phyloP scores from a whole-genome alignment of 2,113 vertebrate species.

The Centrocercus urophasianus region DNA sequence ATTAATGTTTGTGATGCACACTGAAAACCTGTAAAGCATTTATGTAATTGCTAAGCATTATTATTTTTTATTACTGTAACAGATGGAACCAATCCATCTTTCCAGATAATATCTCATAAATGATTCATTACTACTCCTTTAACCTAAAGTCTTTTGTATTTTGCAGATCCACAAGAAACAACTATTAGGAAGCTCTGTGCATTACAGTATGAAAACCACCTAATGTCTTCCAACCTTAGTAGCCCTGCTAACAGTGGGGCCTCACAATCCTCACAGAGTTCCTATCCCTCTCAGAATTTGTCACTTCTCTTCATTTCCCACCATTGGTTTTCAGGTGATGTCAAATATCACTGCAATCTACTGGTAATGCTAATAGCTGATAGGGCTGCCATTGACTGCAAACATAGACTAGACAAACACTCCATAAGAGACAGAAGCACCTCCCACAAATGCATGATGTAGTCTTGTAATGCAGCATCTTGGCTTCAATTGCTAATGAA shows the following conservation, averaged over 20 bases:
- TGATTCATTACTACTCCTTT: slow-evolving; percentile 82
- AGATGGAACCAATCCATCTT: slow-evolving; percentile 82
- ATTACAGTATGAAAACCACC: slow-evolving; percentile 64
- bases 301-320: neutral
- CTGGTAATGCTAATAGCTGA: neutral
- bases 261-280: neutral
- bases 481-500: neutral
- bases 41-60: slow-evolving; percentile 77
- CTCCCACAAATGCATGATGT: neutral
- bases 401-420: neutral
- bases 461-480: neutral
- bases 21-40: slow-evolving; percentile 73
- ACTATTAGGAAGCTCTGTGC: slow-evolving; percentile 70
- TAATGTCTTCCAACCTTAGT: slow-evolving; percentile 45
- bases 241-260: neutral
- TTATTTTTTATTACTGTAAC: slow-evolving; percentile 79
- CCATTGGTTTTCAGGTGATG: neutral
- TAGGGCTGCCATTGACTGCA: neutral
- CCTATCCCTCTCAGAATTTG: neutral
- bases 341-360: neutral
- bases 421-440: neutral
- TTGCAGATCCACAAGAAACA: slow-evolving; percentile 79
- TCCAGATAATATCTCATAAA: slow-evolving; percentile 82
- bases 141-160: slow-evolving; percentile 79
- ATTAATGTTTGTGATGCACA: slow-evolving; percentile 74